phyloP scores from a whole-genome alignment of 2,113 vertebrate genomes.

The Thamnophis sirtalis region DNA sequence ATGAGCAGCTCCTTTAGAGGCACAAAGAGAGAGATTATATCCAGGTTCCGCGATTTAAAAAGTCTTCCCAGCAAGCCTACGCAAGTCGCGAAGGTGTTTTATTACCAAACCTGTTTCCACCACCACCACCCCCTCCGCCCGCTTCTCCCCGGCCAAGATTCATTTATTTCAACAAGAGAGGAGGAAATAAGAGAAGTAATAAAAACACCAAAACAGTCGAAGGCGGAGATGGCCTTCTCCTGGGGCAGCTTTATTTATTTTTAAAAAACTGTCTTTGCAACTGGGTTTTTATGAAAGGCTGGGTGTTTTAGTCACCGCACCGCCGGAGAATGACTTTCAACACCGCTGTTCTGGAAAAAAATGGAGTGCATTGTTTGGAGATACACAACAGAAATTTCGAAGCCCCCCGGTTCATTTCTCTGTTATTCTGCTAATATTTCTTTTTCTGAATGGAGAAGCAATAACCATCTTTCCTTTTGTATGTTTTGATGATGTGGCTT shows the following conservation, averaged over 20 bases:
- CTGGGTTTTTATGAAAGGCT: background rate
- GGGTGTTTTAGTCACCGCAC: background rate
- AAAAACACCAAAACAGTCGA: background rate
- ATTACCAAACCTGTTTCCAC: background rate
- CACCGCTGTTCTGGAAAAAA: background rate
- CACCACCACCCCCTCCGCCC: no score
- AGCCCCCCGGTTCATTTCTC: background rate
- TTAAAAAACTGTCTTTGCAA: background rate
- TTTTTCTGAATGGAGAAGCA: background rate
- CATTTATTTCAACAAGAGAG: constrained; percentile 1
- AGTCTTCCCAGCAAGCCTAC: background rate
- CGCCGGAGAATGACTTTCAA: background rate
- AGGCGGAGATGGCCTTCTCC: background rate
- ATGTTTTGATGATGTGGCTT: background rate
- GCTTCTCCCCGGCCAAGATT: background rate
- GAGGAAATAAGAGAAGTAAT: background rate
- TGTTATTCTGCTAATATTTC: no score
- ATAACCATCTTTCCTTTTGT: background rate
- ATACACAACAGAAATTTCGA: background rate
- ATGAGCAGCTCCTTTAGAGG: background rate
- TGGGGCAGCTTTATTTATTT: background rate
- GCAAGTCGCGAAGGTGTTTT: background rate
- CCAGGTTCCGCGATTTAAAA: background rate
- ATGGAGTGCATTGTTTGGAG: background rate
- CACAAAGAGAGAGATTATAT: background rate